Percentiles rank a stretch among this genome's conserved stretches.
phyloP scores from a whole-genome alignment of 2,888 invertebrate genomes.

The Bembecia ichneumoniformis region DNA sequence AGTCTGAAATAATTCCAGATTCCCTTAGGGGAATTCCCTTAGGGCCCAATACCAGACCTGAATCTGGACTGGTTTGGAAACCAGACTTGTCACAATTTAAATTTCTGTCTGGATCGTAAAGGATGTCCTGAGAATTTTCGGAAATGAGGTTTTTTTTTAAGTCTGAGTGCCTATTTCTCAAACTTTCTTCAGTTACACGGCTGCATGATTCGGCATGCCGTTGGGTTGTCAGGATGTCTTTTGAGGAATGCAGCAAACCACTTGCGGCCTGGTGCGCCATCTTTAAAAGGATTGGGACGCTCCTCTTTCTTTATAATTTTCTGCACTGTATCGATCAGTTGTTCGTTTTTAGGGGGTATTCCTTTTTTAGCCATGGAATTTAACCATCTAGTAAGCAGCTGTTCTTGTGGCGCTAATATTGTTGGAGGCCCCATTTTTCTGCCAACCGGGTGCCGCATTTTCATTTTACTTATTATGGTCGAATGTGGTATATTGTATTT shows the following conservation, averaged over 20 bases:
- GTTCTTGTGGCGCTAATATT: not conserved
- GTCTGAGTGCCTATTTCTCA: conserved; percentile 11
- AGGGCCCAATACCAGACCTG: conserved; percentile 3
- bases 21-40: no score
- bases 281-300: conserved; percentile 10
- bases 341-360: conserved; percentile 6
- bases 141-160: conserved; percentile 11
- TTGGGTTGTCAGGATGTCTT: conserved; percentile 7
- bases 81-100: conserved; percentile 12
- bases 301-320: conserved; percentile 9
- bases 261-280: conserved; percentile 8
- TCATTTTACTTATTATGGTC: conserved; percentile 4
- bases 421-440: conserved; percentile 5
- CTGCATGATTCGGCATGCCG: conserved; percentile 12
- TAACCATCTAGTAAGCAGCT: no score
- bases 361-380: conserved; percentile 6
- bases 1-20: no score
- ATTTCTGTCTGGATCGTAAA: conserved; percentile 13
- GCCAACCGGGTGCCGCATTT: not conserved
- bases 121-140: conserved; percentile 11
- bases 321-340: conserved; percentile 7
- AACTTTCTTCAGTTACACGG: conserved; percentile 11
- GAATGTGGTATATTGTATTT: conserved; percentile 2
- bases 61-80: conserved; percentile 5
- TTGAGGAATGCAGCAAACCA: conserved; percentile 11